A percentile compares a stretch with the other conserved stretches of the same genome.
These are phyloP conservation scores for Chelonia mydas DNA, from an alignment of 2,797 vertebrate species.

Conservation along the genomic window DNA sequence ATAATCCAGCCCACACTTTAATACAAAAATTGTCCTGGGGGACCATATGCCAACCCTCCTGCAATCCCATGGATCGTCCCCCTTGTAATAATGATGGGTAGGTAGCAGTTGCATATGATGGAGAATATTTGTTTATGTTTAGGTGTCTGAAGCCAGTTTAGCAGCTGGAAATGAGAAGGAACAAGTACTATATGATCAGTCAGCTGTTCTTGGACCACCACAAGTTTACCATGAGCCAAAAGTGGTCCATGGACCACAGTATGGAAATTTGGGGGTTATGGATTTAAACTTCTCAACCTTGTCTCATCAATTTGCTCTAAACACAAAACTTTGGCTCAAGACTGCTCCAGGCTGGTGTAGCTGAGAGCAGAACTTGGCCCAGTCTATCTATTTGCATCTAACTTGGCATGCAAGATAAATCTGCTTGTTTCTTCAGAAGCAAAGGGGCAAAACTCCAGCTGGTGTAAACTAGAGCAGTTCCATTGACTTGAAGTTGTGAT, in stretches of 20 bases:
- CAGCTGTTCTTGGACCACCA: not conserved
- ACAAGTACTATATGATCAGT: accelerated
- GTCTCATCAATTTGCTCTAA: not conserved
- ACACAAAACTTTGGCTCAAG: not conserved
- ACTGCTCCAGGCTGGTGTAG: not conserved
- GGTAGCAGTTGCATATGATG: not conserved
- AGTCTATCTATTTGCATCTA: not conserved
- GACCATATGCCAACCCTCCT: no score
- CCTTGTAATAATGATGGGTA: not conserved
- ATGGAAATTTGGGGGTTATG: not conserved
- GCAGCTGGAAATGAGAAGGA: no score
- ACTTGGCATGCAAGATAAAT: not conserved
- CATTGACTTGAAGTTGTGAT: not conserved
- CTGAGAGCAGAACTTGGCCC: not conserved
- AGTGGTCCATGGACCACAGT: not conserved
- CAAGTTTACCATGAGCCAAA: no score
- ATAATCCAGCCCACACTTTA: not conserved
- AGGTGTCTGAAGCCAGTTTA: no score
- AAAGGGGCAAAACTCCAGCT: not conserved
- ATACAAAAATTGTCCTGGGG: no score
- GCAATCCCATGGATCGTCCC: accelerated
- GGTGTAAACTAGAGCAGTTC: not conserved
- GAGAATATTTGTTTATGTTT: not conserved
- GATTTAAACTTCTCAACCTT: not conserved
- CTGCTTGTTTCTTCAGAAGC: not conserved